Evolutionary conservation across 2,113 vertebrate species (phyloP).

Genomic region (Chloebia gouldiae): DNA sequence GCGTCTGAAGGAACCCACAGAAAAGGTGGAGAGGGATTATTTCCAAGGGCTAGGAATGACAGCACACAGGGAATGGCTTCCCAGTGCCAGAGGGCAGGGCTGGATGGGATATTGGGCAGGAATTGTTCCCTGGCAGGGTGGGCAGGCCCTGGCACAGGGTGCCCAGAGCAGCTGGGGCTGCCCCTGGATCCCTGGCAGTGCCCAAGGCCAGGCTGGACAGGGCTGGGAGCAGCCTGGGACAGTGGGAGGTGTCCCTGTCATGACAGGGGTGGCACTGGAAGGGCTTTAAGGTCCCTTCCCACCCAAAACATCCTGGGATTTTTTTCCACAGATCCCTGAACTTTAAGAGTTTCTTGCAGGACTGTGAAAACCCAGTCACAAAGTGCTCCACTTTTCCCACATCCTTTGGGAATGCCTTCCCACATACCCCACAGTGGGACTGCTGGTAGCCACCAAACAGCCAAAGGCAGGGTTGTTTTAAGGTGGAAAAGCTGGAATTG

Average conservation of each 20-base stretch:
- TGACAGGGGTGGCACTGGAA: background rate
- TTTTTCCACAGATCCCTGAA: background rate
- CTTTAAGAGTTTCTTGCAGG: background rate
- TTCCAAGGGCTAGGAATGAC: no score
- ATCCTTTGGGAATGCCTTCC: background rate
- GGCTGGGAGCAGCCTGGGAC: background rate
- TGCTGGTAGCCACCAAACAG: background rate
- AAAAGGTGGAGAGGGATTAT: background rate
- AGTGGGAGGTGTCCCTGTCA: background rate
- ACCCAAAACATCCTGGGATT: background rate
- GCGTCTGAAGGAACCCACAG: background rate
- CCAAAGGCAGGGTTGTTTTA: background rate
- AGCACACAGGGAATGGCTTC: background rate
- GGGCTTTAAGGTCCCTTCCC: rapidly evolving
- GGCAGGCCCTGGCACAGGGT: background rate
- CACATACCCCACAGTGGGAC: background rate
- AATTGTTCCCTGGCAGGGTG: background rate
- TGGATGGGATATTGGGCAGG: background rate
- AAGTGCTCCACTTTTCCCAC: background rate
- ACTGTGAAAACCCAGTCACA: background rate
- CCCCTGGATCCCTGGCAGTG: background rate
- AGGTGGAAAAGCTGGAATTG: background rate
- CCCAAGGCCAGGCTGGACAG: background rate
- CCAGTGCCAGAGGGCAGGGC: rapidly evolving
- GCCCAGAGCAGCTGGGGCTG: background rate